Conservation (phyloP, 2,797 vertebrate genomes). For the Sebastes flavidus region DNA sequence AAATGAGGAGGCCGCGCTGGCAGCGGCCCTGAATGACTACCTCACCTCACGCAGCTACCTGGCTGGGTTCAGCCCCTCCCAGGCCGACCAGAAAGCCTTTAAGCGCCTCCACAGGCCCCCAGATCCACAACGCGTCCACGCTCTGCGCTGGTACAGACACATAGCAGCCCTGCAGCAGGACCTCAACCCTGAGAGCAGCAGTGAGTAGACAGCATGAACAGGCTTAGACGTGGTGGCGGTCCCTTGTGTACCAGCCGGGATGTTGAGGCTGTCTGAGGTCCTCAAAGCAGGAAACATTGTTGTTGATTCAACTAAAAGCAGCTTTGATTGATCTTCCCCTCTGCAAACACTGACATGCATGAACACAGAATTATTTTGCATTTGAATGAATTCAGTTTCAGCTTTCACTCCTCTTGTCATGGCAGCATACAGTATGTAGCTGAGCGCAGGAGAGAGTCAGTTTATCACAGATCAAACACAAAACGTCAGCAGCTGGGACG, state of each 20-base stretch:
- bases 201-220: constrained; percentile 71
- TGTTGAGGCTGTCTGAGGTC: neutral
- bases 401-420: neutral
- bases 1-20: constrained; percentile 87
- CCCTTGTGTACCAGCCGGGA: neutral
- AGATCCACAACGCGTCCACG: constrained; percentile 85
- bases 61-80: constrained; percentile 90
- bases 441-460: neutral
- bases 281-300: neutral
- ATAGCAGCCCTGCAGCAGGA: constrained; percentile 89
- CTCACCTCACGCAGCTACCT: constrained; percentile 95
- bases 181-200: constrained; percentile 79
- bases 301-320: neutral
- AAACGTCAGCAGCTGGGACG: neutral
- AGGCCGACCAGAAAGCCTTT: constrained; percentile 89
- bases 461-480: constrained; percentile 37
- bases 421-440: neutral
- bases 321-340: neutral
- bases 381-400: neutral
- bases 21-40: constrained; percentile 90
- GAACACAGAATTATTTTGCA: neutral
- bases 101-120: constrained; percentile 87
- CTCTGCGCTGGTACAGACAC: constrained; percentile 97
- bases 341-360: constrained; percentile 12
- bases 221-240: neutral